Evolutionary conservation across 2,888 invertebrate species (phyloP).

Genomic region (Lasioglossum marginatum): DNA sequence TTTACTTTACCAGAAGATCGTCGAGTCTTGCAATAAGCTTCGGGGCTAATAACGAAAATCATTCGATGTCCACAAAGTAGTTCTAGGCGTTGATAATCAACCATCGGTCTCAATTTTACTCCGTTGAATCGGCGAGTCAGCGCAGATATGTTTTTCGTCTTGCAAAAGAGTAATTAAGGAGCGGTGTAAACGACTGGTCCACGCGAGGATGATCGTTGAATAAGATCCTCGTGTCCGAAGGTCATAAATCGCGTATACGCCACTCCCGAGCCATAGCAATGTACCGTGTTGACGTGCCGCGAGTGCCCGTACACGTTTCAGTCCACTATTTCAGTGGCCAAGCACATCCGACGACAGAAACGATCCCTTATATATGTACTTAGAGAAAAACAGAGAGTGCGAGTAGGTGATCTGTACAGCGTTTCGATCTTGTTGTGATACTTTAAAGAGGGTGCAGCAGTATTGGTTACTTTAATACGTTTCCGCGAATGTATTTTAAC

Average conservation of each 20-base stretch:
- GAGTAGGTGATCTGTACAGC: neutral
- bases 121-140: conserved; percentile 48
- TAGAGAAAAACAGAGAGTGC: conserved; percentile 36
- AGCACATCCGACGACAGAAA: conserved; percentile 58
- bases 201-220: conserved; percentile 20
- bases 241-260: conserved; percentile 54
- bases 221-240: conserved; percentile 40
- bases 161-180: conserved; percentile 42
- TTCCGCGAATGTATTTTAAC: neutral
- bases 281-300: conserved; percentile 57
- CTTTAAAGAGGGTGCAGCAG: conserved; percentile 57
- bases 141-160: conserved; percentile 51
- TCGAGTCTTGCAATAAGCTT: neutral
- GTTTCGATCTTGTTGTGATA: conserved; percentile 58
- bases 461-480: neutral
- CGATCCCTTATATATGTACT: conserved; percentile 57
- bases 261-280: conserved; percentile 52
- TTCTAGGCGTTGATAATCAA: neutral
- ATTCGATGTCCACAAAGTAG: neutral
- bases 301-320: conserved; percentile 63
- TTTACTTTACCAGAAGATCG: neutral
- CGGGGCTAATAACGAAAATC: neutral
- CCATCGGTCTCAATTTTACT: neutral
- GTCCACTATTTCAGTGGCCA: conserved; percentile 51
- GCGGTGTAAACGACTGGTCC: conserved; percentile 36